A percentile compares a stretch with the other conserved stretches of the same genome.
These are phyloP conservation scores for Caenorhabditis japonica DNA, from an alignment of 2,888 invertebrate species.

Conservation along the genomic window DNA sequence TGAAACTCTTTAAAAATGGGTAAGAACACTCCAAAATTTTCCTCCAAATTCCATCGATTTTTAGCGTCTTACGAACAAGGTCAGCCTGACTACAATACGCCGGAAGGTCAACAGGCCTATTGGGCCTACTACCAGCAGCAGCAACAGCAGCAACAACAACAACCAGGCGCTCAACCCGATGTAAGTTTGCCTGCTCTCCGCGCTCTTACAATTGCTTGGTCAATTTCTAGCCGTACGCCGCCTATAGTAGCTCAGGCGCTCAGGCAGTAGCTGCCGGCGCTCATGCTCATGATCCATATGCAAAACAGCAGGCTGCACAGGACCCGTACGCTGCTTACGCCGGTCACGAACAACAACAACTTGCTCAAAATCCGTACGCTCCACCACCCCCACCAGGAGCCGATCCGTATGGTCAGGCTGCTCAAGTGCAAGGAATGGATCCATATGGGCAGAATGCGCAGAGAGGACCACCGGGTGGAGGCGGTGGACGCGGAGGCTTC, in stretches of 20 bases:
- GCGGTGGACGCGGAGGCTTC: slow-evolving; percentile 41
- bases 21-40: not conserved
- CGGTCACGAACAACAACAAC: slow-evolving; percentile 19
- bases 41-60: not conserved
- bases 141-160: slow-evolving; percentile 11
- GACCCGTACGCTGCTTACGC: slow-evolving; percentile 32
- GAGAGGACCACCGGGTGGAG: slow-evolving; percentile 27
- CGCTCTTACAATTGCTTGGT: no score
- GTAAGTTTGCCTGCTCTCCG: slow-evolving; percentile 23
- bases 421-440: slow-evolving; percentile 16
- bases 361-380: slow-evolving; percentile 35
- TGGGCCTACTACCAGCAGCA: slow-evolving; percentile 38
- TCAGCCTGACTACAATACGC: slow-evolving; percentile 29
- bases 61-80: slow-evolving; percentile 45
- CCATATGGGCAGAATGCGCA: slow-evolving; percentile 33
- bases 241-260: slow-evolving; percentile 39
- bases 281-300: slow-evolving; percentile 46
- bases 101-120: slow-evolving; percentile 37
- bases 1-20: slow-evolving; percentile 7
- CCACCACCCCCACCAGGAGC: slow-evolving; percentile 31
- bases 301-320: slow-evolving; percentile 14
- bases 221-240: slow-evolving; percentile 31
- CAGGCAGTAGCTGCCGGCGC: slow-evolving; percentile 45
- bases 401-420: slow-evolving; percentile 35
- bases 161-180: slow-evolving; percentile 30